Conservation (phyloP, 2,113 vertebrate genomes). For the Oryzias woworae region DNA sequence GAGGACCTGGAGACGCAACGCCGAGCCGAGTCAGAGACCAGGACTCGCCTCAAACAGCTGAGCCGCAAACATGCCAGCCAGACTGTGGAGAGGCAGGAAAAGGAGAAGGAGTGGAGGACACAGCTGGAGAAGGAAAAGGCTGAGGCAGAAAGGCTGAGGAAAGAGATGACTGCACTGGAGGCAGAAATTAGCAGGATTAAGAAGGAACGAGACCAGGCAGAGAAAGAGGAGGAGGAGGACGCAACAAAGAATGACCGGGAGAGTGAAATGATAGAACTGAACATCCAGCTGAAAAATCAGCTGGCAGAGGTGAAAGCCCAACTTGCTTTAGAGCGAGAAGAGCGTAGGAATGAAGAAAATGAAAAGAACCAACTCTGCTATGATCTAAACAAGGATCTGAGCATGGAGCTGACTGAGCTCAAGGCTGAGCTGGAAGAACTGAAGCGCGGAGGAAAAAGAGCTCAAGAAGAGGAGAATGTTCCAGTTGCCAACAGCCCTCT, state of each 20-base stretch:
- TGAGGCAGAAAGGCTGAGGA: constrained; percentile 61
- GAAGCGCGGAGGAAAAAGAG: constrained; percentile 27
- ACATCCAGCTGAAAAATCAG: constrained; percentile 68
- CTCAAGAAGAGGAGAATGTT: constrained; percentile 36
- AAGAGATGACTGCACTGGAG: constrained; percentile 57
- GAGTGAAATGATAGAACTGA: constrained; percentile 65
- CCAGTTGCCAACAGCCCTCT: constrained; percentile 53
- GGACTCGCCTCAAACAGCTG: constrained; percentile 76
- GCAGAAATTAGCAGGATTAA: constrained; percentile 36
- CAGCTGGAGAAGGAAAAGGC: constrained; percentile 71
- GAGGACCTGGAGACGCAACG: constrained; percentile 78
- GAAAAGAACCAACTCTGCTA: constrained; percentile 29
- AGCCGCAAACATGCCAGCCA: constrained; percentile 70
- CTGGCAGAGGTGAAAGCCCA: constrained; percentile 61
- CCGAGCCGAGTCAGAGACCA: constrained; percentile 72
- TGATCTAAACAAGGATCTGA: constrained; percentile 48
- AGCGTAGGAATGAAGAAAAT: constrained; percentile 52
- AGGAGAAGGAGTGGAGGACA: constrained; percentile 54
- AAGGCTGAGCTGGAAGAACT: constrained; percentile 65
- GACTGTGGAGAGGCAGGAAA: constrained; percentile 55
- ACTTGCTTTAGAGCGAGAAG: constrained; percentile 68
- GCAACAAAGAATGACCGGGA: constrained; percentile 47
- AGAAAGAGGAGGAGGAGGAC: constrained; percentile 30
- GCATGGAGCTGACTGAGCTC: constrained; percentile 61
- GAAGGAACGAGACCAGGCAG: constrained; percentile 28